These are phyloP conservation scores for Cheilosia urbana DNA, from an alignment of 2,888 invertebrate genomes.

Conservation along the genomic window DNA sequence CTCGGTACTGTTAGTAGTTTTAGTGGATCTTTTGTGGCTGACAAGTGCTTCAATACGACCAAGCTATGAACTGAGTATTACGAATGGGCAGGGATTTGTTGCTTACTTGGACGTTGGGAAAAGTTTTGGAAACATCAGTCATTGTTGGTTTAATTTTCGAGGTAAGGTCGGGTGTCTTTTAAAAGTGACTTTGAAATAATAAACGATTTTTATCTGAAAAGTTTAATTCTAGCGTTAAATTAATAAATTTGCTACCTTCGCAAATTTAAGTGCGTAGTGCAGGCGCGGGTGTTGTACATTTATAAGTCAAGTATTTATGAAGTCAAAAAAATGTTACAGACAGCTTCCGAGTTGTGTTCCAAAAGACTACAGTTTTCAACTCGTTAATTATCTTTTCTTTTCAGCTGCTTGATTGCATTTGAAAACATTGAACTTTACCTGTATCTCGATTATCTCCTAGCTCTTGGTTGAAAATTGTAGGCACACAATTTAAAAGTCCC, in stretches of 20 bases:
- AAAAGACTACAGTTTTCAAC: no score
- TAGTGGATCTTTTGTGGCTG: neutral
- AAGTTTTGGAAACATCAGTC: constrained; percentile 74
- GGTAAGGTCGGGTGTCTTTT: constrained; percentile 51
- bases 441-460: no score
- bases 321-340: no score
- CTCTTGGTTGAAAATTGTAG: no score
- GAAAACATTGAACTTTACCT: no score
- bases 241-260: neutral
- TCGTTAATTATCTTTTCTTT: no score
- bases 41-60: constrained; percentile 71
- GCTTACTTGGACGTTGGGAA: constrained; percentile 76
- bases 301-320: no score
- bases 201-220: neutral
- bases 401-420: no score
- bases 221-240: neutral
- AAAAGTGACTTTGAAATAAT: neutral
- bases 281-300: no score
- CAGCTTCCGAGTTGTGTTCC: no score
- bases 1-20: constrained; percentile 5
- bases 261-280: no score
- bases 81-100: constrained; percentile 77
- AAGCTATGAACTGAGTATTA: constrained; percentile 60
- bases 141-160: constrained; percentile 77
- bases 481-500: no score